Percentiles rank a stretch among this genome's conserved stretches.
Conservation (phyloP, 1,140 invertebrate species). For the Pogonomyrmex californicus region DNA sequence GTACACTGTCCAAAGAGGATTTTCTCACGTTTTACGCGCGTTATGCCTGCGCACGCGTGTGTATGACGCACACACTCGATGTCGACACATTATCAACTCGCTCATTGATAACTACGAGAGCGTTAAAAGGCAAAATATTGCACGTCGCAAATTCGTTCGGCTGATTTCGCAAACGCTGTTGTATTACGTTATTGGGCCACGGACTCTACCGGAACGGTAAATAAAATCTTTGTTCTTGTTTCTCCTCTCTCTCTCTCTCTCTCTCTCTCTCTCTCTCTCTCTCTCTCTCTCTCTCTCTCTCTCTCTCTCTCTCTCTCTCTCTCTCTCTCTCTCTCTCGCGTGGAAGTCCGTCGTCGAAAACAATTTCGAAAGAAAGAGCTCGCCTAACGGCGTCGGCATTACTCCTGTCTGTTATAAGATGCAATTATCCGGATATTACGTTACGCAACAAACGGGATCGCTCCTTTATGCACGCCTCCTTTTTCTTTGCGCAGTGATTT, state of each 20-base stretch:
- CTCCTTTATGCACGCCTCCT: neutral
- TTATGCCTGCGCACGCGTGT: neutral
- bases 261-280: too few relatives aligned
- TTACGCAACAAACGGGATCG: neutral
- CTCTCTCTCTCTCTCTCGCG: too few relatives aligned
- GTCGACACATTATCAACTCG: neutral
- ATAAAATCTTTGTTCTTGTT: neutral
- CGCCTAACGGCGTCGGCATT: neutral
- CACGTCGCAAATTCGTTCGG: neutral
- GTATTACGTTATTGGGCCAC: neutral
- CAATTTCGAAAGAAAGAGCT: neutral
- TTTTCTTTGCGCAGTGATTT: conserved; percentile 65
- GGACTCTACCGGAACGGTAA: neutral
- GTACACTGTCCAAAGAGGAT: neutral
- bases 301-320: too few relatives aligned
- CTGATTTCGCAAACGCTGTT: neutral
- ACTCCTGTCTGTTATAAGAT: neutral
- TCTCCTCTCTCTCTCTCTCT: neutral
- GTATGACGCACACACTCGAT: neutral
- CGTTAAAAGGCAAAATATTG: neutral
- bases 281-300: too few relatives aligned
- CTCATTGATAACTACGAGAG: conserved; percentile 38
- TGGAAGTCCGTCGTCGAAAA: neutral
- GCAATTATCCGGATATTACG: neutral
- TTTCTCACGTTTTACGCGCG: neutral